Evolutionary conservation across 1,140 invertebrate species (phyloP).

Genomic region (Eriocheir sinensis): DNA sequence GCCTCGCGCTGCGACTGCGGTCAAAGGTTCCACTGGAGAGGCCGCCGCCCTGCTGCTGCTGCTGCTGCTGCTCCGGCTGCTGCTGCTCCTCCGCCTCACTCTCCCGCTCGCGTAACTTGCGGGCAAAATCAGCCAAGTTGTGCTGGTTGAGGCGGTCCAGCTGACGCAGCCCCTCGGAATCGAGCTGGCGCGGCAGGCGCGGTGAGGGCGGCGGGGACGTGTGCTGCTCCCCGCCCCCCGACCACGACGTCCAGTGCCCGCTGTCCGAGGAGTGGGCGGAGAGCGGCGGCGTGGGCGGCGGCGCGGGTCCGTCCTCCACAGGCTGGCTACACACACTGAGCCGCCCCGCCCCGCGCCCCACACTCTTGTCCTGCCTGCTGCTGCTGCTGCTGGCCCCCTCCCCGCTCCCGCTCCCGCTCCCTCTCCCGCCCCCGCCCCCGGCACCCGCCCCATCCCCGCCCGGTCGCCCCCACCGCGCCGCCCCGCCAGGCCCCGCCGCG

Average conservation of each 20-base stretch:
- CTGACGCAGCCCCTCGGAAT: conserved; percentile 58
- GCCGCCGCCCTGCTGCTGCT: conserved; percentile 8
- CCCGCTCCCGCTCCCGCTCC: background rate
- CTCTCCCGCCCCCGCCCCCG: background rate
- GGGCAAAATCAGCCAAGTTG: conserved; percentile 67
- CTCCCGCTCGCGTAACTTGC: conserved; percentile 56
- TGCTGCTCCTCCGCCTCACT: too few relatives aligned
- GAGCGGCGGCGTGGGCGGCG: conserved; percentile 65
- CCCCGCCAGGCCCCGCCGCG: background rate
- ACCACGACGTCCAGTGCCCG: conserved; percentile 70
- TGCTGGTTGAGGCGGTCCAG: conserved; percentile 67
- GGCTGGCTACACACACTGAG: conserved; percentile 61
- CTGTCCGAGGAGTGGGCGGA: conserved; percentile 75
- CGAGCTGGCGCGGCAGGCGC: conserved; percentile 36
- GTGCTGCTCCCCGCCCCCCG: conserved; percentile 70
- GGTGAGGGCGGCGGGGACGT: conserved; percentile 35
- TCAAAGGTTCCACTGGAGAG: conserved; percentile 62
- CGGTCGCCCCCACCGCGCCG: background rate
- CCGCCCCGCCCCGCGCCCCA: background rate
- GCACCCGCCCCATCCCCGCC: background rate
- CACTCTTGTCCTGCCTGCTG: conserved; percentile 9
- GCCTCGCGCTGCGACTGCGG: conserved; percentile 27
- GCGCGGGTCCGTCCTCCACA: conserved; percentile 69
- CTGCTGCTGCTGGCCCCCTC: conserved; percentile 17
- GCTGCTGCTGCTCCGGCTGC: conserved; percentile 40